Conservation (phyloP, 2,888 invertebrate species). For the Halocaridina rubra region DNA sequence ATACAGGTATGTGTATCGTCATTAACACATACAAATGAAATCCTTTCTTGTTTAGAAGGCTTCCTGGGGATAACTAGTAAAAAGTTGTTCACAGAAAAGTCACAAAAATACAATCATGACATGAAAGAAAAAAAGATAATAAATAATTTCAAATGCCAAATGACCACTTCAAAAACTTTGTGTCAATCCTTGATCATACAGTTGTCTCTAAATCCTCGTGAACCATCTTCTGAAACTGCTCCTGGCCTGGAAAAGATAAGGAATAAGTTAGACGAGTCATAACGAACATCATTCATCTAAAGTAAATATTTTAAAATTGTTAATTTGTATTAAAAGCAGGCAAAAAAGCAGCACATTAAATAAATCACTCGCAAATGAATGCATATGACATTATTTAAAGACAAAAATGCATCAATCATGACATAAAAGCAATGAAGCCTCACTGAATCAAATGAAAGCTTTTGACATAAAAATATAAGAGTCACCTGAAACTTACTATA, state of each 20-base stretch:
- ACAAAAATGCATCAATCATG: conserved; percentile 54
- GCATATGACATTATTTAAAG: conserved; percentile 47
- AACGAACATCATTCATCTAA: not conserved
- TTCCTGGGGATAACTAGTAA: too few species aligned
- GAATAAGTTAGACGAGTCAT: not conserved
- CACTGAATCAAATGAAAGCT: conserved; percentile 24
- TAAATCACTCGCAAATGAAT: conserved; percentile 43
- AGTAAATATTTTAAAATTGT: not conserved
- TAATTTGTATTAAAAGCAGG: conserved; percentile 45
- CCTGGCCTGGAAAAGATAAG: conserved; percentile 52
- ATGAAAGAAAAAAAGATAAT: too few species aligned
- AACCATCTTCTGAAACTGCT: conserved; percentile 59
- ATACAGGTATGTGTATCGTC: too few species aligned
- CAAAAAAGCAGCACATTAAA: conserved; percentile 52
- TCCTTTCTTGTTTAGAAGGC: too few species aligned
- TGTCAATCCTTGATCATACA: conserved; percentile 55
- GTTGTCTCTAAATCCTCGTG: conserved; percentile 61
- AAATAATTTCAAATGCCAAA: not conserved
- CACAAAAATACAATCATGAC: too few species aligned
- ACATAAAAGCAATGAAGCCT: conserved; percentile 53
- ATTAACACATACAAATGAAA: too few species aligned
- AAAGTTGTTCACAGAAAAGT: too few species aligned
- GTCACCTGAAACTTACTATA: conserved; percentile 13
- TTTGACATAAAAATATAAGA: conserved; percentile 25
- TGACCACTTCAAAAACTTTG: not conserved